Evolutionary conservation across 2,113 vertebrate species (phyloP).

Genomic region (Pseudorasbora parva): DNA sequence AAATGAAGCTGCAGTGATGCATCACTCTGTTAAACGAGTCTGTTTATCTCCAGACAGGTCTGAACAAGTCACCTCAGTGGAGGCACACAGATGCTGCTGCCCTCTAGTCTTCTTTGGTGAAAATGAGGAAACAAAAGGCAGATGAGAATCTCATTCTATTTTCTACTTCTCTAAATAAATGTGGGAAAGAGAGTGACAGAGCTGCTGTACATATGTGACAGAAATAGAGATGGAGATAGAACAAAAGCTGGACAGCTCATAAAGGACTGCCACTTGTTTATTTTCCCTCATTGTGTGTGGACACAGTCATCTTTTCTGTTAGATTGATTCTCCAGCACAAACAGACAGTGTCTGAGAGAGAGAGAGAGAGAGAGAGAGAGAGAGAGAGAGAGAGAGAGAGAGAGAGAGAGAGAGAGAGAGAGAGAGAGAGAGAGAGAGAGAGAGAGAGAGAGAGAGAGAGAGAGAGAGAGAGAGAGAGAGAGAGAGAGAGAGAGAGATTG

Average conservation of each 20-base stretch:
- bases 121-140: neutral
- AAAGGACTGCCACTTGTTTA: neutral
- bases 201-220: neutral
- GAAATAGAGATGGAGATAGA: conserved; percentile 24
- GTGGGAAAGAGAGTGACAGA: conserved; percentile 11
- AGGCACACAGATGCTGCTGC: conserved; percentile 1
- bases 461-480: neutral
- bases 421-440: neutral
- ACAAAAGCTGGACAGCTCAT: conserved; percentile 16
- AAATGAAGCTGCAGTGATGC: conserved; percentile 4
- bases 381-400: neutral
- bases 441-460: neutral
- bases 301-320: neutral
- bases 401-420: neutral
- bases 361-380: neutral
- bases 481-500: too few relatives aligned
- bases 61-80: conserved; percentile 21
- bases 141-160: neutral
- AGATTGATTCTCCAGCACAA: neutral
- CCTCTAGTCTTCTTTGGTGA: conserved; percentile 13
- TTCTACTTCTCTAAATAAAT: conserved; percentile 5
- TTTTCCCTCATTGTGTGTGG: neutral
- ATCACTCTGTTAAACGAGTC: conserved; percentile 2
- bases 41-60: conserved; percentile 30
- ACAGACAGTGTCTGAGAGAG: conserved; percentile 2